Evolutionary conservation across 2,797 vertebrate genomes (phyloP).

Genomic region (Poeciliopsis presidionis): DNA sequence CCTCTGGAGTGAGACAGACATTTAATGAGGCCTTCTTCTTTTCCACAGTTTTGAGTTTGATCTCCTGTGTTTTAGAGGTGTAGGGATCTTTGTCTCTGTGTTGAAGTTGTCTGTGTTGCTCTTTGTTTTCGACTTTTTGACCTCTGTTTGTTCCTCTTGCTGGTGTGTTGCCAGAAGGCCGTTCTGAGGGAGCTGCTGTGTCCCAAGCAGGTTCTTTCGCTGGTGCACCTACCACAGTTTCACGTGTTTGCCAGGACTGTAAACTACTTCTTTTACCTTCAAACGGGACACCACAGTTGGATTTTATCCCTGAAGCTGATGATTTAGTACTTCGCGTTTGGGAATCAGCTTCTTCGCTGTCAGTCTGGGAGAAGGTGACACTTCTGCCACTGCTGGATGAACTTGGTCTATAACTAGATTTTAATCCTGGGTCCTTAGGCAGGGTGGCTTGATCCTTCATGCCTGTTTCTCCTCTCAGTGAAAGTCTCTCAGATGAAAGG

Average conservation of each 20-base stretch:
- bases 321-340: slow-evolving; percentile 39
- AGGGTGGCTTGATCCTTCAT: slow-evolving; percentile 50
- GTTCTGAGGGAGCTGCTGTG: slow-evolving; percentile 49
- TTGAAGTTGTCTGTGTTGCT: slow-evolving; percentile 69
- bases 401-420: slow-evolving; percentile 68
- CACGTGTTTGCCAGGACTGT: slow-evolving; percentile 39
- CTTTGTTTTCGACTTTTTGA: slow-evolving; percentile 60
- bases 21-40: slow-evolving; percentile 76
- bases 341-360: slow-evolving; percentile 55
- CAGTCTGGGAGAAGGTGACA: slow-evolving; percentile 61
- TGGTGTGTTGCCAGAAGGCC: slow-evolving; percentile 45
- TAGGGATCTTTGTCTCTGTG: slow-evolving; percentile 59
- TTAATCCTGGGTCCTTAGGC: slow-evolving; percentile 49
- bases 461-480: slow-evolving; percentile 54
- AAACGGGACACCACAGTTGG: slow-evolving; percentile 61
- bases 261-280: slow-evolving; percentile 58
- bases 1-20: slow-evolving; percentile 67
- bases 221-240: slow-evolving; percentile 65
- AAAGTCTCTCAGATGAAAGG: slow-evolving; percentile 64
- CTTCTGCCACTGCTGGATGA: slow-evolving; percentile 69
- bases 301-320: slow-evolving; percentile 59
- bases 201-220: slow-evolving; percentile 52
- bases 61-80: slow-evolving; percentile 77
- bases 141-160: slow-evolving; percentile 67
- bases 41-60: slow-evolving; percentile 67